Conservation (phyloP, 2,888 invertebrate species). For the Thymelicus lineola region DNA sequence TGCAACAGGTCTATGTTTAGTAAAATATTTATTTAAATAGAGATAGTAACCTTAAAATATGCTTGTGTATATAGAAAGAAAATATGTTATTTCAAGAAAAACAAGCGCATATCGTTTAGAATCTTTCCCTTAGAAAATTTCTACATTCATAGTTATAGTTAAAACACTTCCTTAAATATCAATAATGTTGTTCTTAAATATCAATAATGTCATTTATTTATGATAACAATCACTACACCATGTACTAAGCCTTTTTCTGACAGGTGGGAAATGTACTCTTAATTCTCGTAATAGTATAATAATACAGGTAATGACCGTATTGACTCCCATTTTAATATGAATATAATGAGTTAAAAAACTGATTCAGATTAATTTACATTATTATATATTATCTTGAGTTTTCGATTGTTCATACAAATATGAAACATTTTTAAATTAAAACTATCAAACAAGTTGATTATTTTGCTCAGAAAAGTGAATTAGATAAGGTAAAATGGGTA, state of each 20-base stretch:
- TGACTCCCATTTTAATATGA: background rate
- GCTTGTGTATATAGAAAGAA: too few relatives aligned
- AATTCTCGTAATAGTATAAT: too few relatives aligned
- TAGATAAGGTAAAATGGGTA: background rate
- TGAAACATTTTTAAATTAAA: too few relatives aligned
- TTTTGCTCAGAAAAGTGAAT: background rate
- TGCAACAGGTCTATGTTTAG: too few relatives aligned
- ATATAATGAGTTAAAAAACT: too few relatives aligned
- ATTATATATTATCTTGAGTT: too few relatives aligned
- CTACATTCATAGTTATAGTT: conserved; percentile 26
- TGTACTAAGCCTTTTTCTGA: conserved; percentile 54
- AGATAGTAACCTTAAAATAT: too few relatives aligned
- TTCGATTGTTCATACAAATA: too few relatives aligned
- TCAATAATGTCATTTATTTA: background rate
- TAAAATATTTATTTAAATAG: too few relatives aligned
- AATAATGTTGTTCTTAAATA: background rate
- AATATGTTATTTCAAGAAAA: background rate
- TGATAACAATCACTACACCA: conserved; percentile 52
- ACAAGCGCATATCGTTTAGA: conserved; percentile 43
- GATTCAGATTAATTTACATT: too few relatives aligned
- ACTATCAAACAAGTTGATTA: too few relatives aligned
- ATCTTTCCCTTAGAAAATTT: conserved; percentile 33
- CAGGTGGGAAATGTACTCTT: background rate
- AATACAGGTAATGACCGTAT: background rate
- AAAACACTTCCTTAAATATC: conserved; percentile 10